These are phyloP conservation scores for Coenobita brevimanus DNA, from an alignment of 1,140 invertebrate species.

Conservation along the genomic window DNA sequence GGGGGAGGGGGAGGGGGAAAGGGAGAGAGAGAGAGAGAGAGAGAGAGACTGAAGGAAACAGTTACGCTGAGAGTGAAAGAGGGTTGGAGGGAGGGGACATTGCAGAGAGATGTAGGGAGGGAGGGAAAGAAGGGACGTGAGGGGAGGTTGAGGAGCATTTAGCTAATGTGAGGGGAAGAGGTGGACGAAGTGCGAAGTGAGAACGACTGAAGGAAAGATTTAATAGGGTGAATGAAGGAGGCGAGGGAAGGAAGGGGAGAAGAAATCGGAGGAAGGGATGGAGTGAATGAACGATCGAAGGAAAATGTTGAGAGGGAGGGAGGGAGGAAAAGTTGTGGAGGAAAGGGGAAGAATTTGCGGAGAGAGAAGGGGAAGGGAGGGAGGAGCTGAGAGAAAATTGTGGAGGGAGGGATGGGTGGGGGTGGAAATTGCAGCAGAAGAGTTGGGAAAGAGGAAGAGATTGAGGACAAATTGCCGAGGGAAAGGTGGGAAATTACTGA, in stretches of 20 bases:
- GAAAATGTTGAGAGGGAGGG: background rate
- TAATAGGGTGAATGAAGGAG: background rate
- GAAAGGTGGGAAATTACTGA: too few species aligned
- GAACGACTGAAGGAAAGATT: too few species aligned
- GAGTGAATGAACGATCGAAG: background rate
- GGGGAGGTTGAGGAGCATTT: background rate
- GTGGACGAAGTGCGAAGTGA: too few species aligned
- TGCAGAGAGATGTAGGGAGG: background rate
- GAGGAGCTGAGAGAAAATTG: background rate
- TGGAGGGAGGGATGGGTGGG: background rate
- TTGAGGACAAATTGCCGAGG: background rate
- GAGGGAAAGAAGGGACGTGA: background rate
- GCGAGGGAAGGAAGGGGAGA: background rate
- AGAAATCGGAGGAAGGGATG: background rate
- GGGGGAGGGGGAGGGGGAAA: background rate
- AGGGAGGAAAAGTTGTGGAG: background rate
- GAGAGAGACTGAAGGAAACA: background rate
- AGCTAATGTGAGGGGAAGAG: background rate
- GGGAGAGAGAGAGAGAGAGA: conserved; percentile 14
- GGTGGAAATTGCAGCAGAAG: background rate
- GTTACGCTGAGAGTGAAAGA: background rate
- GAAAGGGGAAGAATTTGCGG: background rate
- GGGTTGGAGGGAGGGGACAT: background rate
- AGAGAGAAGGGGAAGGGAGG: background rate
- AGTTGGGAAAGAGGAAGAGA: background rate